These are phyloP conservation scores for Euschistus heros DNA, from an alignment of 1,140 invertebrate species.

Conservation along the genomic window DNA sequence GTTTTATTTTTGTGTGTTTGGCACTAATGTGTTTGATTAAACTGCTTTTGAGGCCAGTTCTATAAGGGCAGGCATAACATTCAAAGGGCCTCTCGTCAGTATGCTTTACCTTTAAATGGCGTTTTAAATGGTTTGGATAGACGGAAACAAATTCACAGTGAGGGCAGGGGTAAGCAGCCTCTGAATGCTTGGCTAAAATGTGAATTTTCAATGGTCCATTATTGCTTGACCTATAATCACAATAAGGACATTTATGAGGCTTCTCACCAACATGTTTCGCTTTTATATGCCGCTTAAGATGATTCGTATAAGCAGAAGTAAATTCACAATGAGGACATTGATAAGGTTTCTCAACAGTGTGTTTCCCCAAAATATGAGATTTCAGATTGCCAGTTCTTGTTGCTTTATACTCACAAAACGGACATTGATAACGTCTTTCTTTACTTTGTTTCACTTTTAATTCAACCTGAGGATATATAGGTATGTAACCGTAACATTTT, in stretches of 20 bases:
- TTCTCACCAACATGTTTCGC: background rate
- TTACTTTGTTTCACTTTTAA: too few species aligned
- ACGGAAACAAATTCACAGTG: background rate
- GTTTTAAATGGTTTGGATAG: background rate
- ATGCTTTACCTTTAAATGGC: background rate
- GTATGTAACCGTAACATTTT: too few species aligned
- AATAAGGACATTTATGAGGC: background rate
- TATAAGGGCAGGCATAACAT: background rate
- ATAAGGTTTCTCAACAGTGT: background rate
- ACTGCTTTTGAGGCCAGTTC: background rate
- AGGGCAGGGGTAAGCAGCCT: background rate
- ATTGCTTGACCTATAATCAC: background rate
- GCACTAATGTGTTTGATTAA: background rate
- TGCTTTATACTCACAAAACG: background rate
- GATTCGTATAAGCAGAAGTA: background rate
- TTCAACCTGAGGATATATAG: too few species aligned
- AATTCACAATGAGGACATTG: background rate
- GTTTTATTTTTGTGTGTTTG: background rate
- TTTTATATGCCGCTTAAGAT: background rate
- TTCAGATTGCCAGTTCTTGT: background rate
- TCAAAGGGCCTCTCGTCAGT: background rate
- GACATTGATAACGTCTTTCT: background rate
- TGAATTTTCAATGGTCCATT: background rate
- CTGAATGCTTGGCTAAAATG: background rate
- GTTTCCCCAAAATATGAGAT: background rate